Percentiles rank a stretch among this genome's conserved stretches.
phyloP scores from a whole-genome alignment of 2,113 vertebrate species.

The Mus spicilegus region DNA sequence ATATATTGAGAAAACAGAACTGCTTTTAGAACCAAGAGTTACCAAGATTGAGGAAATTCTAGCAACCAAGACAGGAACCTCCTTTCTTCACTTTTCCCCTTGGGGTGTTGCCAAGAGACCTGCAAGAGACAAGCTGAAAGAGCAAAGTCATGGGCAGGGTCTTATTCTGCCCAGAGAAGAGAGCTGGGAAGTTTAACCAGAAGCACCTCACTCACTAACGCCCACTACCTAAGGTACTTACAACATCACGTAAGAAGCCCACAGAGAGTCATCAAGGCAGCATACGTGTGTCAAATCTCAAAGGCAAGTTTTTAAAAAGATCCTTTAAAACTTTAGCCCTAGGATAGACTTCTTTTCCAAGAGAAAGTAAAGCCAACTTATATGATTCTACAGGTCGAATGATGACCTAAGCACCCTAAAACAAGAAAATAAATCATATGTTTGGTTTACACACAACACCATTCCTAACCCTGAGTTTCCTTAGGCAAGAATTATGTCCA shows the following conservation, averaged over 20 bases:
- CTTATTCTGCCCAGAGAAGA: not conserved
- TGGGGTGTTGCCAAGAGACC: not conserved
- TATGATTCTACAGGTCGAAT: not conserved
- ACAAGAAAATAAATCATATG: constrained; percentile 43
- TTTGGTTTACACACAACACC: not conserved
- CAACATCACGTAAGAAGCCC: not conserved
- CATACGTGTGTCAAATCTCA: not conserved
- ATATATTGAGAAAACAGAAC: constrained; percentile 10
- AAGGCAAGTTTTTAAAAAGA: constrained; percentile 1
- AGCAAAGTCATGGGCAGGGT: not conserved
- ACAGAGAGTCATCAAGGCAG: not conserved
- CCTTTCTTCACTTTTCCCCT: not conserved
- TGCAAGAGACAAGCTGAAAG: not conserved
- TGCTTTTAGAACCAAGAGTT: not conserved
- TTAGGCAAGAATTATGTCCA: not conserved
- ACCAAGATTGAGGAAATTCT: constrained; percentile 12
- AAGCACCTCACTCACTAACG: not conserved
- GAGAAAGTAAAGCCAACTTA: constrained; percentile 23
- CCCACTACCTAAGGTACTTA: not conserved
- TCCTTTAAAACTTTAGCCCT: constrained; percentile 14
- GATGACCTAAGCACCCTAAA: constrained; percentile 19
- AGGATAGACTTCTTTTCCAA: not conserved
- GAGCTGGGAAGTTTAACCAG: not conserved
- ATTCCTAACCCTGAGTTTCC: not conserved
- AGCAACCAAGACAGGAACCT: not conserved